Evolutionary conservation across 1,140 invertebrate species (phyloP).

Genomic region (Brachionus plicatilis): DNA sequence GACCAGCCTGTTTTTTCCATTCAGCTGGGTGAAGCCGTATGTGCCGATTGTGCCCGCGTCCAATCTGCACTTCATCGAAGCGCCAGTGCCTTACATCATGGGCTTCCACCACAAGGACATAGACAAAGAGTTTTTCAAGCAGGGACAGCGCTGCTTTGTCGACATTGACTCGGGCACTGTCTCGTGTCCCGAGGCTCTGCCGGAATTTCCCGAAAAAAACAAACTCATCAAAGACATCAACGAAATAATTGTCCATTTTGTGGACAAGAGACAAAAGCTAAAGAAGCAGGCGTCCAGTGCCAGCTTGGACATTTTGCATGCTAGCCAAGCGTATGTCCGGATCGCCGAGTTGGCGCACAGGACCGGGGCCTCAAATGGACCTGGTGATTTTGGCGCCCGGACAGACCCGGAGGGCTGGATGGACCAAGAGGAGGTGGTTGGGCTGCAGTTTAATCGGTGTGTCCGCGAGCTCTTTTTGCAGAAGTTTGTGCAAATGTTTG

Average conservation of each 20-base stretch:
- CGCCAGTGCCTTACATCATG: slow-evolving; percentile 98
- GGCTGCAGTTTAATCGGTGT: slow-evolving; percentile 22
- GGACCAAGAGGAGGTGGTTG: neutral
- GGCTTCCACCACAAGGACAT: slow-evolving; percentile 61
- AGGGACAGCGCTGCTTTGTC: slow-evolving; percentile 67
- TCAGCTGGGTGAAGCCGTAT: slow-evolving; percentile 96
- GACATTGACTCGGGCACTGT: slow-evolving; percentile 87
- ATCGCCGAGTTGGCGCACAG: neutral
- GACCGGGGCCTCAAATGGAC: neutral
- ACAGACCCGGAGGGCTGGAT: neutral
- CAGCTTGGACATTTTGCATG: slow-evolving; percentile 39
- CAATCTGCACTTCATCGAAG: slow-evolving; percentile 91
- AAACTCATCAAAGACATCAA: slow-evolving; percentile 79
- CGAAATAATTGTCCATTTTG: slow-evolving; percentile 69
- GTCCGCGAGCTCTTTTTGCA: slow-evolving; percentile 1
- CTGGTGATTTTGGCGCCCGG: neutral
- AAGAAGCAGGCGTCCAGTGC: neutral
- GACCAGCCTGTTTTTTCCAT: slow-evolving; percentile 81
- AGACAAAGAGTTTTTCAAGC: slow-evolving; percentile 43
- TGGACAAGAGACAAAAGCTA: slow-evolving; percentile 33
- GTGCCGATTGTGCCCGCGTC: slow-evolving; percentile 94
- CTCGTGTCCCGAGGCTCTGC: slow-evolving; percentile 89
- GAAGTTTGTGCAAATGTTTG: slow-evolving; percentile 89
- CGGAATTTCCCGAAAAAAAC: slow-evolving; percentile 78
- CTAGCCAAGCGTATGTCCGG: neutral